Evolutionary conservation across 2,888 invertebrate genomes (phyloP).

Genomic region (Drosophila austrosaltans): DNA sequence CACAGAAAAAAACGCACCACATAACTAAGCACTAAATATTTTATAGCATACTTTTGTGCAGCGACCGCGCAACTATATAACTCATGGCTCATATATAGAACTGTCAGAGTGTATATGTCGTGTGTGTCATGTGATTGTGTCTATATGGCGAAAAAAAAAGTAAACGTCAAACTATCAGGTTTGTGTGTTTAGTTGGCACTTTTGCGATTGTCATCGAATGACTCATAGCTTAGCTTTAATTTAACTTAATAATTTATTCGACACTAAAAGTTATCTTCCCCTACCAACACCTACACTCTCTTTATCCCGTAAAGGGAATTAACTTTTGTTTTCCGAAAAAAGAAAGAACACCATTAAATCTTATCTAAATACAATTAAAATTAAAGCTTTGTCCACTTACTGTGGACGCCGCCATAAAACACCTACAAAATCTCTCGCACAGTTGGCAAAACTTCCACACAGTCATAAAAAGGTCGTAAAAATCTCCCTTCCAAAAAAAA

Average conservation of each 20-base stretch:
- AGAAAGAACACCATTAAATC: slow-evolving; percentile 46
- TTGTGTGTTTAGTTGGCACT: slow-evolving; percentile 9
- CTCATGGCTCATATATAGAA: slow-evolving; percentile 7
- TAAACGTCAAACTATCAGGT: background rate
- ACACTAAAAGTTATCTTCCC: background rate
- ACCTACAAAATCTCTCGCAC: slow-evolving; percentile 27
- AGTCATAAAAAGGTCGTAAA: slow-evolving; percentile 47
- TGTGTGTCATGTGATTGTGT: background rate
- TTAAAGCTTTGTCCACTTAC: slow-evolving; percentile 52
- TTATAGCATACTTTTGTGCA: slow-evolving; percentile 51
- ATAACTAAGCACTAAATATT: slow-evolving; percentile 70
- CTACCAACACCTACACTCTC: background rate
- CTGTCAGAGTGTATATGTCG: slow-evolving; percentile 1
- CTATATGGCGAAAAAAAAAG: background rate
- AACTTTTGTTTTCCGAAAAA: slow-evolving; percentile 30
- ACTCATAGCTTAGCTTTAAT: slow-evolving; percentile 1
- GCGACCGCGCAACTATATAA: slow-evolving; percentile 15
- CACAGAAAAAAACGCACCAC: slow-evolving; percentile 39
- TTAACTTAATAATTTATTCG: background rate
- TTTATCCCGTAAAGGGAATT: slow-evolving; percentile 1
- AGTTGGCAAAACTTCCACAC: slow-evolving; percentile 34
- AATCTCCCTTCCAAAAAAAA: slow-evolving; percentile 10
- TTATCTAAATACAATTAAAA: slow-evolving; percentile 70
- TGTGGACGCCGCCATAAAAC: slow-evolving; percentile 44
- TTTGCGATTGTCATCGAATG: slow-evolving; percentile 11